Evolutionary conservation across 2,888 invertebrate species (phyloP), one percentile per base, ranked within the genome.

Genomic region (Hydroisotoma schaefferi): DNA sequence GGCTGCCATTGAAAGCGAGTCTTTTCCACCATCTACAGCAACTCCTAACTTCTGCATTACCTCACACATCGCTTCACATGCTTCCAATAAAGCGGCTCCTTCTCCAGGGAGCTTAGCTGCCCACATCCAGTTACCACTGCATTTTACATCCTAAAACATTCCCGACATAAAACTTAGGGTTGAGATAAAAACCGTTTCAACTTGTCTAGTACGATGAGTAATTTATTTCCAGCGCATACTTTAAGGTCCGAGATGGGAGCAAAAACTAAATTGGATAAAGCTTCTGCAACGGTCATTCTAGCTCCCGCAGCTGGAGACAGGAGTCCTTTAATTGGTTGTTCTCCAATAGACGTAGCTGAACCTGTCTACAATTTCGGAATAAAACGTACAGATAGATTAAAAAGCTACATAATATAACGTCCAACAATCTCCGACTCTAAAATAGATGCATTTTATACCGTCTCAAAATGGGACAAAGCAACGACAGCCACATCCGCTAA

Each of bases 41-140:
- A 95, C 85, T 33, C 87, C 93, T 1, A 97, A 79, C 70, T 82
- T 76, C 5, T 81, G 79, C 92, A 98, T 92, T 2, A 93, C 82
- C 2, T 80, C 78, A 75, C 94, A 94, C 84, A 97, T 88, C 18
- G 94, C 91, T 38, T 80, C 79, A 75, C 97, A 97, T 0, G 98
- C 93, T 63, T 86, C 86, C 65, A 87, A 88, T 26, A 99, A 80
- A 18, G 87, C 84, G 1, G 90, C 91, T 1, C 97, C 98, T 77
- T 95, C 97, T 0, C 89, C 91, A 0, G 89, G 87, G 20, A 94
- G 80, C 79, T 98, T 98, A 12, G 97, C 98, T 0, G 94, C 88
- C 98, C 98, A 99, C 99, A 99, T 99, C 98, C 98, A 99, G 78
- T 99, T 99, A n/a, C 93, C 98, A 40, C 94, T 94, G 77, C 97